These are phyloP conservation scores for Brachionus manjavacas DNA, from an alignment of 1,140 invertebrate species.

Conservation along the genomic window DNA sequence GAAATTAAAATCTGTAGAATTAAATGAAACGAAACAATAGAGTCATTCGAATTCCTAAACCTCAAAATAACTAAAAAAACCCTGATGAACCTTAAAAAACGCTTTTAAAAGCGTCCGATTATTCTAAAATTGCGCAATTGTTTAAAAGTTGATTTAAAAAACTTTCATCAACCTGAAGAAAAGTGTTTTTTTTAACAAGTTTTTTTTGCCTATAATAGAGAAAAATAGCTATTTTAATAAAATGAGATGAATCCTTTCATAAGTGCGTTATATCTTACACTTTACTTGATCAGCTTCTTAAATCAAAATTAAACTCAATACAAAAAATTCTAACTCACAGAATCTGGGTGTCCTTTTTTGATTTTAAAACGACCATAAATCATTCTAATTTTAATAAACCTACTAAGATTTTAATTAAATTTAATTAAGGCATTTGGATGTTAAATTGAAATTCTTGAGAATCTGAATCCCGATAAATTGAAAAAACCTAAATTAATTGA, in stretches of 20 bases:
- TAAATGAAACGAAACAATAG: background rate
- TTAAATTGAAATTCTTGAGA: background rate
- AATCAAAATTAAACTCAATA: background rate
- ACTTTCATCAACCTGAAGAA: background rate
- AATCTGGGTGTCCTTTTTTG: background rate
- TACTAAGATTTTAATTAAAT: background rate
- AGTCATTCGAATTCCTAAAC: background rate
- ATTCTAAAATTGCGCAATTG: background rate
- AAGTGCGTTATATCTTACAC: background rate
- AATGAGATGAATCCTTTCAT: conserved; percentile 10
- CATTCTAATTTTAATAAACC: background rate
- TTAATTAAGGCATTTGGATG: background rate
- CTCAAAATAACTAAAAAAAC: background rate
- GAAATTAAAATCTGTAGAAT: background rate
- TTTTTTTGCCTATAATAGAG: background rate
- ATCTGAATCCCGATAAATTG: background rate
- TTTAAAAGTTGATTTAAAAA: background rate
- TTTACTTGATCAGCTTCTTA: background rate
- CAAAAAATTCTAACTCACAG: background rate
- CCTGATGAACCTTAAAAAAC: background rate
- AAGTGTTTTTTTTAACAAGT: background rate
- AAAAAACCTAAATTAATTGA: background rate
- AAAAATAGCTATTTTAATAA: background rate
- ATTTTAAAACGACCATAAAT: background rate
- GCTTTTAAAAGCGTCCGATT: background rate